phyloP scores from a whole-genome alignment of 2,113 vertebrate species.

The Varanus komodoensis region DNA sequence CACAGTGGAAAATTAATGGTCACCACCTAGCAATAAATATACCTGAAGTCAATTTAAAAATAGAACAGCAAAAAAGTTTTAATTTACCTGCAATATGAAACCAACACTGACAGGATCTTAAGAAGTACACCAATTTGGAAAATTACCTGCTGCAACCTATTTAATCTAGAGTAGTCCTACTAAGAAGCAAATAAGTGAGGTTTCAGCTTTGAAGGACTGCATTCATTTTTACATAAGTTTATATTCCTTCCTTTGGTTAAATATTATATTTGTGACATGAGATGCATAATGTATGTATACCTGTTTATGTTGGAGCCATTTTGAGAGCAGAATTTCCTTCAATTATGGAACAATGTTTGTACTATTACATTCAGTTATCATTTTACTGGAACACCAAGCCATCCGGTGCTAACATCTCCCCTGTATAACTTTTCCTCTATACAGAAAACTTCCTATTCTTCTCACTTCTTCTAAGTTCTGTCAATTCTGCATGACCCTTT shows the following conservation, averaged over 20 bases:
- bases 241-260: not conserved
- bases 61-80: not conserved
- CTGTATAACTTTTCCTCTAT: no score
- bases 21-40: slow-evolving; percentile 19
- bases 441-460: no score
- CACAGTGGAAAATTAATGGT: slow-evolving; percentile 42
- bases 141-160: not conserved
- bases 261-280: not conserved
- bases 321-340: not conserved
- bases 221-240: slow-evolving; percentile 11
- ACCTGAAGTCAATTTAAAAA: slow-evolving; percentile 15
- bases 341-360: not conserved
- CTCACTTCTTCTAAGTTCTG: not conserved
- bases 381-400: not conserved
- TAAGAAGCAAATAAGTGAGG: not conserved
- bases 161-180: not conserved
- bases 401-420: no score
- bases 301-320: not conserved
- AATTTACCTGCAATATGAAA: not conserved
- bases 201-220: not conserved
- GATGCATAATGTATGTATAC: not conserved
- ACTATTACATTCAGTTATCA: not conserved
- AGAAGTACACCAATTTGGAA: slow-evolving; percentile 9
- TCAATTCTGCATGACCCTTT: not conserved
- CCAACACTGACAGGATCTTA: not conserved